Base-by-base conservation (phyloP, 1,140 invertebrate genomes). In the Drosophila nigrodunni region DNA sequence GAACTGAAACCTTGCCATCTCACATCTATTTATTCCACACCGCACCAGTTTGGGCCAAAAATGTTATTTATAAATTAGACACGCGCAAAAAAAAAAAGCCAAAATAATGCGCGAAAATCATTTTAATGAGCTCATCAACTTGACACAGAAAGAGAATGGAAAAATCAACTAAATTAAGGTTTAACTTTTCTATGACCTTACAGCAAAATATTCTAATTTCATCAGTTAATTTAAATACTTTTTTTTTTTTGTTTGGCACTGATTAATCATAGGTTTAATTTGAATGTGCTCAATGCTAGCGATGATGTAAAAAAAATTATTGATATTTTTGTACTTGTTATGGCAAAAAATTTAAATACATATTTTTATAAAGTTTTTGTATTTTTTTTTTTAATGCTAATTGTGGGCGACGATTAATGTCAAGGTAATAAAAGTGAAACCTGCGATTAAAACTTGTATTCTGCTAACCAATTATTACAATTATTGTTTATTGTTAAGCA, bases 71-170 rank as follows among this genome's bases (percentile, higher is more conserved):
- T 71, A 70, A 62, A 54, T 61, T 52, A 47, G 68, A 64, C 59
- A 64, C 49, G 59, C 68, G 57, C 47, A 46, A 70, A 70, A 49
- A 10, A 25, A 25, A 25, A 25, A 25, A 3, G 1, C 25, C 3
- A 30, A 30, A 30, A 73, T 57, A 65, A 65, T 58, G 50, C 54
- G 62, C 54, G 21, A 76, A 82, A 79, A 82, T 82, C 39, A 76
- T 79, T 85, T 77, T 82, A 82, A 87, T 87, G 75, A 82, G 78
- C 75, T 86, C 78, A 86, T 87, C 68, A 55, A 57, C 62, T 39
- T 43, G 50, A 9, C 50, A 54, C 9, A 72, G 21, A 58, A 44
- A 41, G 44, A 54, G 50, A 43, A 13, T 5, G 46, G n/a, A 49
- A 43, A 55, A 55, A 66, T 13, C 15, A 61, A 10, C 37, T 39